Percentiles rank a stretch among this genome's conserved stretches.
Evolutionary conservation across 2,113 vertebrate genomes (phyloP).

Genomic region (Phocoena sinus): DNA sequence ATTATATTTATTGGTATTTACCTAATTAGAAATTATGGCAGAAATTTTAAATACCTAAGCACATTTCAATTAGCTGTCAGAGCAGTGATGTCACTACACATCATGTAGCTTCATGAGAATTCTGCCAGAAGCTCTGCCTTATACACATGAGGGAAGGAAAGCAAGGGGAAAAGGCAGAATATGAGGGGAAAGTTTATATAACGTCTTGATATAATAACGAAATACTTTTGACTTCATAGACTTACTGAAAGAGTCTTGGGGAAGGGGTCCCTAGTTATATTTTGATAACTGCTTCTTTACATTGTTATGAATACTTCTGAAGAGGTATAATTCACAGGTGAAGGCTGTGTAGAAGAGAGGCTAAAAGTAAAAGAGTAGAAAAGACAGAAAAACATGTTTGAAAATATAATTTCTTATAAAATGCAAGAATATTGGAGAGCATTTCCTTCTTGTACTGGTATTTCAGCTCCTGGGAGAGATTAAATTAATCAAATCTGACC

Average conservation of each 20-base stretch:
- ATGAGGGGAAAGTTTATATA: background rate
- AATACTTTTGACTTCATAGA: background rate
- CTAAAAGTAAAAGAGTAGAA: background rate
- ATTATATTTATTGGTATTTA: constrained; percentile 2
- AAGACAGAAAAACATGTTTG: background rate
- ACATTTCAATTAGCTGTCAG: background rate
- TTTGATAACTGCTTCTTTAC: background rate
- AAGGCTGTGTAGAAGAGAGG: background rate
- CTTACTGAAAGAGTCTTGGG: background rate
- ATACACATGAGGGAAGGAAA: background rate
- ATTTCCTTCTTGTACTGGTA: background rate
- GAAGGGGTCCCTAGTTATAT: background rate
- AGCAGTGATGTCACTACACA: background rate
- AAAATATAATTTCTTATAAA: background rate
- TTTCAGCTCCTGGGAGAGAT: background rate
- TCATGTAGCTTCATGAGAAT: background rate
- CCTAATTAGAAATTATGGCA: constrained; percentile 20
- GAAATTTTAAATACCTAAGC: background rate
- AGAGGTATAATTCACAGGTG: background rate
- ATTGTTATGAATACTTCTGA: background rate
- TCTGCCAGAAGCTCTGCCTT: background rate
- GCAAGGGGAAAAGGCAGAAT: background rate
- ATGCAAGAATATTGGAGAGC: background rate
- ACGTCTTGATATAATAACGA: background rate
- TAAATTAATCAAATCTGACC: background rate